Base-by-base conservation (phyloP, 2,888 invertebrate genomes). In the Caenorhabditis macrosperma region DNA sequence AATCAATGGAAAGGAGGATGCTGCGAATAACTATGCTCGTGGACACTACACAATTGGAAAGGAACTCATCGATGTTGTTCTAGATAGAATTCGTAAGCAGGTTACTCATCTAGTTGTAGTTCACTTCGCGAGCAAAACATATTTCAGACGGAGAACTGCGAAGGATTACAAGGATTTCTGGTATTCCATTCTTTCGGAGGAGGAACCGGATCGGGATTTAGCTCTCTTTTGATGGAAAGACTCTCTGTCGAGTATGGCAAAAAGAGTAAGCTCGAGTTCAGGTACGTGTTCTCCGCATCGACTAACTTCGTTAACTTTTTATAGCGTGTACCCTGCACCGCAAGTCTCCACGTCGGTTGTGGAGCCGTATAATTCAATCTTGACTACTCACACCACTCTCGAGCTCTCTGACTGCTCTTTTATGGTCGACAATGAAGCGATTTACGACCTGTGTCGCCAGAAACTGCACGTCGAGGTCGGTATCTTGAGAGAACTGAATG, bases 391-490 rank as follows among this genome's bases (percentile, higher is more conserved):
- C 93, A 96, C 96, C 66, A 96, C 96, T 78, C 86, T 93, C 78
- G 96, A 96, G 92, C 96, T 96, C 92, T 95, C 95, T 0, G 96
- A 96, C 93, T 96, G 96, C 92, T 96, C 96, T 60, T 97, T 97
- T 93, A 96, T 96, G 92, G 92, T 95, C 46, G 96, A 96, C 92
- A 96, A 96, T 89, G 96, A 96, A 91, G 96, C 96, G 35, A 92
- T 96, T 88, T 95, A 96, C 91, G 95, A 96, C 89, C 95, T 96
- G 86, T 96, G 96, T 91, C 93, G 95, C 75, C 93, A 94, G 78
- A 94, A 94, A 87, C 93, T 96, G 52, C 94, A 86, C 35, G 83
- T 87, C 17, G 85, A 87, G 59, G 85, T 87, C 1, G 26, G 35
- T 26, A 30, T 28, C n/a, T n/a, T 24, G 35, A 57, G 59, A 24